These are phyloP conservation scores for Saguinus imperator DNA, from an alignment of 2,113 vertebrate genomes.

Conservation along the genomic window DNA sequence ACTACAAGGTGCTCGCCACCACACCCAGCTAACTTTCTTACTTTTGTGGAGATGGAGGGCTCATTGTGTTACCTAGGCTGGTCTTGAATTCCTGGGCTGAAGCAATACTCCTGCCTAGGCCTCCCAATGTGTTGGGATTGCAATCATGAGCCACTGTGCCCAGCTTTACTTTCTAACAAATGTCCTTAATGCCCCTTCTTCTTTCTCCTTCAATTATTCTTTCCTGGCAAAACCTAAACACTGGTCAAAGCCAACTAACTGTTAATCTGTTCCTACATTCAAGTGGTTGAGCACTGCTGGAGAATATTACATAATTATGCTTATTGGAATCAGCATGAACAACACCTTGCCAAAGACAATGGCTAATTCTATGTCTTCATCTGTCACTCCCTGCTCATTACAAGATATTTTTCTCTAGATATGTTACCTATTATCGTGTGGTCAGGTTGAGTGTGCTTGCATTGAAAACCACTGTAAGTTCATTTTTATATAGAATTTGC, in stretches of 20 bases:
- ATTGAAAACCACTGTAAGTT: background rate
- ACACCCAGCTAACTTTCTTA: no score
- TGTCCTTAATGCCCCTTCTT: background rate
- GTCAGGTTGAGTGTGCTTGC: background rate
- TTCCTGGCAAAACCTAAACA: background rate
- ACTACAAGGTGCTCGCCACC: no score
- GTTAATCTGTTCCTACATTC: background rate
- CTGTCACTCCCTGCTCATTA: background rate
- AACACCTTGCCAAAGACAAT: background rate
- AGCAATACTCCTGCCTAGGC: no score
- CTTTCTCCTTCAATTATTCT: background rate
- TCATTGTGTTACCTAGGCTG: no score
- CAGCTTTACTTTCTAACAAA: background rate
- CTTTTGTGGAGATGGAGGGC: no score
- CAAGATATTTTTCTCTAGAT: background rate
- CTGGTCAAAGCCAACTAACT: background rate
- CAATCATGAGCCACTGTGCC: no score
- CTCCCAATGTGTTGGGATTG: no score
- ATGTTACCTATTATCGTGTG: background rate
- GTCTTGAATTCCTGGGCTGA: no score
- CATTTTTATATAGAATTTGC: background rate
- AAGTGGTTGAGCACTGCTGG: background rate
- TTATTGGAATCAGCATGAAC: background rate
- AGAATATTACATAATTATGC: background rate
- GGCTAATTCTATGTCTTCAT: background rate